A percentile compares a stretch with the other conserved stretches of the same genome.
Evolutionary conservation across 2,888 invertebrate genomes (phyloP).

Genomic region (Druceiella hillmani): DNA sequence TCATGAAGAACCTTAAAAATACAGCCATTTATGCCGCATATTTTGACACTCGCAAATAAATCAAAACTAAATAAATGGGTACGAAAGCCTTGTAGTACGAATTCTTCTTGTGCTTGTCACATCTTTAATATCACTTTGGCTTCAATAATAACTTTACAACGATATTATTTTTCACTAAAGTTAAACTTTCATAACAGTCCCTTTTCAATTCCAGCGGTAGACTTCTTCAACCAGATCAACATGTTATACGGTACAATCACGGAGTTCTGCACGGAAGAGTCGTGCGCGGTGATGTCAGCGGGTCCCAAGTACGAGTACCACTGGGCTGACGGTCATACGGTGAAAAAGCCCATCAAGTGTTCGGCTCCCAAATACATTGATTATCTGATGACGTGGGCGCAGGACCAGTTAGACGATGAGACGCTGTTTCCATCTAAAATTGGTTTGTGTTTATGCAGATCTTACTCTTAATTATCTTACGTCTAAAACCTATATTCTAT

Average conservation of each 20-base stretch:
- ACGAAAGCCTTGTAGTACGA: no score
- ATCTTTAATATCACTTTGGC: no score
- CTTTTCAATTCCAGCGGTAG: conserved; percentile 76
- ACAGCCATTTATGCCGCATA: no score
- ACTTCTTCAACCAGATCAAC: conserved; percentile 99
- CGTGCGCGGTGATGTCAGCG: conserved; percentile 97
- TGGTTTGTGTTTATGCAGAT: conserved; percentile 53
- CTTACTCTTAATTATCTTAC: no score
- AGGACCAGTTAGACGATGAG: conserved; percentile 98
- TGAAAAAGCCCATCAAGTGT: conserved; percentile 98
- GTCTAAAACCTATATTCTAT: no score
- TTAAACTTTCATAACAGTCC: no score
- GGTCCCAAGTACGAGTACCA: conserved; percentile 99
- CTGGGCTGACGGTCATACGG: conserved; percentile 98
- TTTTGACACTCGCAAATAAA: no score
- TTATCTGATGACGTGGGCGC: conserved; percentile 99
- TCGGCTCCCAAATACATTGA: conserved; percentile 99
- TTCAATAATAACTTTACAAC: no score
- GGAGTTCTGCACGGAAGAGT: conserved; percentile 98
- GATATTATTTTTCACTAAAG: no score
- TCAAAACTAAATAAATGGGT: no score
- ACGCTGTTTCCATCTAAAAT: conserved; percentile 98
- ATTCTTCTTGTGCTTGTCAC: no score
- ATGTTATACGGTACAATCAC: conserved; percentile 99
- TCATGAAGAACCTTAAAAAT: no score